Evolutionary conservation across 2,113 vertebrate genomes (phyloP).

Genomic region (Psettodes erumei): DNA sequence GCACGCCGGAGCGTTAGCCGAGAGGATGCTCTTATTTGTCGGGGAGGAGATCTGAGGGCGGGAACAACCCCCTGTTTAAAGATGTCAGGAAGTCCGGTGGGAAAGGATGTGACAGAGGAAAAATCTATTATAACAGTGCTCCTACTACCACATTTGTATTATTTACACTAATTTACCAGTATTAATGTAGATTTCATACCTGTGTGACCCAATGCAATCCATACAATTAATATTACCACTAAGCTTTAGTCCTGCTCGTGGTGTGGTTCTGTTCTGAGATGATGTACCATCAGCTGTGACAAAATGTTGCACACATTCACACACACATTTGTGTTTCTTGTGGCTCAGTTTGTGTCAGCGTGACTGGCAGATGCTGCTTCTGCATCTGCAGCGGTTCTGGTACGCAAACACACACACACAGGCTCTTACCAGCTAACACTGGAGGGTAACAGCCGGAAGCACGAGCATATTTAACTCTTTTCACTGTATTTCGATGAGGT

Average conservation of each 20-base stretch:
- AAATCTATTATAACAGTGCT: neutral
- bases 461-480: too few species aligned
- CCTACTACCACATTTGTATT: neutral
- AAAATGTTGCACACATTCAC: too few species aligned
- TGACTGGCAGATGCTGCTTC: neutral
- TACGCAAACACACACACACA: neutral
- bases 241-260: neutral
- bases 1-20: slow-evolving; percentile 30
- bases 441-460: neutral
- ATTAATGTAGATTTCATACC: neutral
- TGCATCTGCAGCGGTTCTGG: neutral
- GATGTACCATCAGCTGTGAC: too few species aligned
- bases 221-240: neutral
- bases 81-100: neutral
- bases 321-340: neutral
- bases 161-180: neutral
- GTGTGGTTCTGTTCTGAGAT: neutral
- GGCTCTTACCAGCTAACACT: neutral
- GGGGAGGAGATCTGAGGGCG: neutral
- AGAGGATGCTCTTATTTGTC: slow-evolving; percentile 35
- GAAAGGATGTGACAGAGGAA: neutral
- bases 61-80: neutral
- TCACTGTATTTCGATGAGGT: too few species aligned
- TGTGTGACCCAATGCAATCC: neutral
- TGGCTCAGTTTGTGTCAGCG: neutral